These are phyloP conservation scores for Tromatobia lineatoria DNA, from an alignment of 2,888 invertebrate genomes.

Conservation along the genomic window DNA sequence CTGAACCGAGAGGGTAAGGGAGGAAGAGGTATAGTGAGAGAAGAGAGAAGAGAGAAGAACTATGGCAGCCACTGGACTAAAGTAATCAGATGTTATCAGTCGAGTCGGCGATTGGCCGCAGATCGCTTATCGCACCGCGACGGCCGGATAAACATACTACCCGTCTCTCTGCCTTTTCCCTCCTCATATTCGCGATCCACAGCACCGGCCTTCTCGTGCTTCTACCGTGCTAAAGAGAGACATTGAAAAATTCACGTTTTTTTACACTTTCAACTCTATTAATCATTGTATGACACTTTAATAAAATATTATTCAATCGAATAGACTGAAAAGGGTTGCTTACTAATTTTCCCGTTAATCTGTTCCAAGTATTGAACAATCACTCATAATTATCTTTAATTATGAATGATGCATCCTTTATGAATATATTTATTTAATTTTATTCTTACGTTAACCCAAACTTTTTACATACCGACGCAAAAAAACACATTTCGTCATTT, in stretches of 20 bases:
- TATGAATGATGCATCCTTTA: not conserved
- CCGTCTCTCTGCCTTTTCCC: conserved; percentile 70
- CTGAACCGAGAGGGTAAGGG: conserved; percentile 28
- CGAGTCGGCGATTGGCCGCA: conserved; percentile 75
- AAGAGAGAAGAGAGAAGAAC: conserved; percentile 39
- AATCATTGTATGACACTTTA: not conserved
- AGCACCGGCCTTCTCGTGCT: not conserved
- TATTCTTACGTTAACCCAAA: not conserved
- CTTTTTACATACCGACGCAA: not conserved
- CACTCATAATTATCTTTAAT: conserved; percentile 14
- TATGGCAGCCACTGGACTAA: conserved; percentile 69
- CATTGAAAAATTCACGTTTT: conserved; percentile 9
- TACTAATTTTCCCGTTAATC: not conserved
- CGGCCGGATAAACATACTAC: conserved; percentile 75
- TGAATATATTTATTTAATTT: not conserved
- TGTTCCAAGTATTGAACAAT: conserved; percentile 2
- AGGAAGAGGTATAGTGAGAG: conserved; percentile 47
- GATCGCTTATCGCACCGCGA: conserved; percentile 76
- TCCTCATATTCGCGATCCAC: conserved; percentile 46
- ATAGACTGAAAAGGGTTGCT: not conserved
- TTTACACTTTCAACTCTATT: not conserved
- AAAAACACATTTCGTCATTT: not conserved
- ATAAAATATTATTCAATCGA: not conserved
- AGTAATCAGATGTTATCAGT: conserved; percentile 81
- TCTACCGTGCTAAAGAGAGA: not conserved